Percentiles rank a stretch among this genome's conserved stretches.
phyloP scores from a whole-genome alignment of 2,888 invertebrate species.

The Operophtera brumata region DNA sequence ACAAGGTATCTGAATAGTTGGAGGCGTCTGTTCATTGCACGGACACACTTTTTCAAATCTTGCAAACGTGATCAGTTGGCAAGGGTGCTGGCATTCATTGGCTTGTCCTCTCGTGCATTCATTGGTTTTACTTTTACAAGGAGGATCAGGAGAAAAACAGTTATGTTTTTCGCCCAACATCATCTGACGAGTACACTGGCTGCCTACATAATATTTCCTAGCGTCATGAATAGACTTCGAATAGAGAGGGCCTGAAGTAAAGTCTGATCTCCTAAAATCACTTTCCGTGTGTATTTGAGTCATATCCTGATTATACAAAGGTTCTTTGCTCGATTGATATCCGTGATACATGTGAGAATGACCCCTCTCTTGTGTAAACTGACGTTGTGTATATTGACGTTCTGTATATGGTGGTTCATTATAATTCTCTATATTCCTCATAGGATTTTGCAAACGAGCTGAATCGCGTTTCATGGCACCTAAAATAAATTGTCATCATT shows the following conservation, averaged over 20 bases:
- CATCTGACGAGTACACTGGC: constrained; percentile 48
- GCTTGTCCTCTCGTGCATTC: constrained; percentile 45
- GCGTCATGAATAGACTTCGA: constrained; percentile 20
- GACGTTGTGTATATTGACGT: constrained; percentile 39
- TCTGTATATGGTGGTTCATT: constrained; percentile 39
- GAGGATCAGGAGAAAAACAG: constrained; percentile 16
- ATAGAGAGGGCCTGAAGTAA: constrained; percentile 23
- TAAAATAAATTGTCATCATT: constrained; percentile 34
- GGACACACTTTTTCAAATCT: constrained; percentile 37
- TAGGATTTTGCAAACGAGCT: constrained; percentile 24
- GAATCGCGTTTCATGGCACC: constrained; percentile 46
- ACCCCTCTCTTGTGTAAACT: constrained; percentile 48
- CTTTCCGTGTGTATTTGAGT: constrained; percentile 35
- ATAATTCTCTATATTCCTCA: constrained; percentile 27
- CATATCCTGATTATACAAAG: constrained; percentile 27
- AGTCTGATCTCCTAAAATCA: constrained; percentile 46
- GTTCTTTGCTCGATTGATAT: constrained; percentile 33
- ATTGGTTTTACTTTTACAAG: constrained; percentile 18
- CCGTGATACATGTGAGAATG: constrained; percentile 57
- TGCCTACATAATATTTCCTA: constrained; percentile 32
- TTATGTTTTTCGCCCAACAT: constrained; percentile 3
- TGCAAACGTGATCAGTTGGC: constrained; percentile 17
- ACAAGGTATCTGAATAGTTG: constrained; percentile 13
- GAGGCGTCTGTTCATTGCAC: constrained; percentile 41
- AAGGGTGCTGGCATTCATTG: constrained; percentile 27